Conservation (phyloP, 1,140 invertebrate genomes). For the Polypedilum vanderplanki region DNA sequence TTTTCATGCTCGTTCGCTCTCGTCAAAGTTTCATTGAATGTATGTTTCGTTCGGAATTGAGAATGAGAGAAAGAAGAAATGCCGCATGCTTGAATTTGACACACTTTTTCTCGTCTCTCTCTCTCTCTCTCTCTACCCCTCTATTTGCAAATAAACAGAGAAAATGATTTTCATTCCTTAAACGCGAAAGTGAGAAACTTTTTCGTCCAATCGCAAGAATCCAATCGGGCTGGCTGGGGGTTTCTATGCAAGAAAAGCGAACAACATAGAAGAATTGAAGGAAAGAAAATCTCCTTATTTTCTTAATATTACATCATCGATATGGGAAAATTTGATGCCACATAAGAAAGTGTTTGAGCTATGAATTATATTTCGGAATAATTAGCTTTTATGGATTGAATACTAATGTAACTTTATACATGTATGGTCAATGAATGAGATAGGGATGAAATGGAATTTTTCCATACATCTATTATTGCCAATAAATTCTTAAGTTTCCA, state of each 20-base stretch:
- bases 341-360: conserved; percentile 3
- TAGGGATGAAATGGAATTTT: background rate
- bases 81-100: conserved; percentile 16
- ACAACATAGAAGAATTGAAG: background rate
- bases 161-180: conserved; percentile 19
- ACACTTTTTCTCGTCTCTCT: background rate
- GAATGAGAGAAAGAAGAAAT: conserved; percentile 5
- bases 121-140: background rate
- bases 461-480: background rate
- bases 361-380: background rate
- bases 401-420: conserved; percentile 13
- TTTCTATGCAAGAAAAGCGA: background rate
- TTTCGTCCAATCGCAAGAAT: conserved; percentile 10
- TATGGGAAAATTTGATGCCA: background rate
- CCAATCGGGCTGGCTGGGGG: too few species aligned
- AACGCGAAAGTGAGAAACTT: conserved; percentile 5
- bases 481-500: conserved; percentile 28
- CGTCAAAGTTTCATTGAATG: background rate
- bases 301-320: background rate
- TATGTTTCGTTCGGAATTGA: background rate
- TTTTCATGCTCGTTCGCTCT: background rate
- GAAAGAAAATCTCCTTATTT: background rate
- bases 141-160: background rate
- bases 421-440: background rate
- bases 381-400: conserved; percentile 6